phyloP scores from a whole-genome alignment of 2,113 vertebrate genomes.

The Anser cygnoides region DNA sequence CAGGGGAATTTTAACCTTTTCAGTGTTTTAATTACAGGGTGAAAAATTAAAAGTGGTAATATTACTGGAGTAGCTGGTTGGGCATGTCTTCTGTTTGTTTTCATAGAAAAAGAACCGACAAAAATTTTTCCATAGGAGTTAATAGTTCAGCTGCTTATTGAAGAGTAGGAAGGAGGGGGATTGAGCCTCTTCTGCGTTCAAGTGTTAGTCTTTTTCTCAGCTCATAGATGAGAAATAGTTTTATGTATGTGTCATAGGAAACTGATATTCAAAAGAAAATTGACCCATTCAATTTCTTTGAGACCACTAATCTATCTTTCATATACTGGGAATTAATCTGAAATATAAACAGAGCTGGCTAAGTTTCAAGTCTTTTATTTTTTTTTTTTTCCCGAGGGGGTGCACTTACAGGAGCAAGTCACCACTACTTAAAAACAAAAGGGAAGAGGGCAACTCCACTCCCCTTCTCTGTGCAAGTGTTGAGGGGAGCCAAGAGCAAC shows the following conservation, averaged over 20 bases:
- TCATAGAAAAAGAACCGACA: neutral
- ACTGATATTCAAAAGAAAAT: neutral
- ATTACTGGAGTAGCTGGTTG: neutral
- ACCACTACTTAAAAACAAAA: neutral
- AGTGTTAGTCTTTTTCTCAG: neutral
- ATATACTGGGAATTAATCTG: neutral
- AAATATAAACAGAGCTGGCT: neutral
- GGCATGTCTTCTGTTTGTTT: neutral
- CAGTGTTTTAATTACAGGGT: neutral
- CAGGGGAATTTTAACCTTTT: neutral
- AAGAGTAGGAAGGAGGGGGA: neutral
- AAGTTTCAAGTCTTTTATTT: neutral
- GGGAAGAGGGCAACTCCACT: neutral
- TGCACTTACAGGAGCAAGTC: neutral
- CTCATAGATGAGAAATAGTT: neutral
- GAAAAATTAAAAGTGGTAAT: neutral
- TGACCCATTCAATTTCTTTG: neutral
- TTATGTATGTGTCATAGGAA: neutral
- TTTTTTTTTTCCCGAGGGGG: neutral
- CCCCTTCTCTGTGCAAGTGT: neutral
- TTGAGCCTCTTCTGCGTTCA: neutral
- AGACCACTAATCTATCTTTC: neutral
- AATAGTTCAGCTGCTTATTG: neutral
- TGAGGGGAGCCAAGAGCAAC: neutral
- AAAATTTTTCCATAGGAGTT: neutral